Evolutionary conservation across 2,888 invertebrate genomes (phyloP).

Genomic region (Marasmarcha lunaedactyla): DNA sequence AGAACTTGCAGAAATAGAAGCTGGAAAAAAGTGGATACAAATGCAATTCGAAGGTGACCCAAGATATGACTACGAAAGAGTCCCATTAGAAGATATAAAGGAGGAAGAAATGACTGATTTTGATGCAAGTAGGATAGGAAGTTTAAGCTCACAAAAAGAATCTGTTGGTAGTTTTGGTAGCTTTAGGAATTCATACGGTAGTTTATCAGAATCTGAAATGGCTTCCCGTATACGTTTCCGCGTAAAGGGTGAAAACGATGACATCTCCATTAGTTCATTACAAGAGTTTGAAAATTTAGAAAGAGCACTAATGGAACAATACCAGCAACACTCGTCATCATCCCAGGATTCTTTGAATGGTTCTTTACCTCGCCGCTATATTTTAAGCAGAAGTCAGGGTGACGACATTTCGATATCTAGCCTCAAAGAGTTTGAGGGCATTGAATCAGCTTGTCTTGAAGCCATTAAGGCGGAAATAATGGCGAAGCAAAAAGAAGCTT

Average conservation of each 20-base stretch:
- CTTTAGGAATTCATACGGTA: slow-evolving; percentile 89
- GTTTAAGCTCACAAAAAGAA: slow-evolving; percentile 81
- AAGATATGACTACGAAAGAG: slow-evolving; percentile 83
- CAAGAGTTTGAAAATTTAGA: slow-evolving; percentile 96
- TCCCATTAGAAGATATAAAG: slow-evolving; percentile 90
- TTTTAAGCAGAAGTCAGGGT: slow-evolving; percentile 79
- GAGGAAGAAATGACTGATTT: slow-evolving; percentile 92
- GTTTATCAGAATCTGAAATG: slow-evolving; percentile 92
- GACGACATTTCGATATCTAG: slow-evolving; percentile 90
- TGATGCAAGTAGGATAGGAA: slow-evolving; percentile 83
- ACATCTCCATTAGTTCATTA: slow-evolving; percentile 90
- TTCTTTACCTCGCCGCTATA: slow-evolving; percentile 80
- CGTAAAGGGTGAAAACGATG: slow-evolving; percentile 89
- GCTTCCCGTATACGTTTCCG: slow-evolving; percentile 86
- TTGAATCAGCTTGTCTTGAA: slow-evolving; percentile 89
- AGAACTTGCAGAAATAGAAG: slow-evolving; percentile 72
- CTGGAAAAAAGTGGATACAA: slow-evolving; percentile 89
- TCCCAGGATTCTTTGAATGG: slow-evolving; percentile 91
- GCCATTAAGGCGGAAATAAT: slow-evolving; percentile 85
- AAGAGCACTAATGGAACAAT: slow-evolving; percentile 85
- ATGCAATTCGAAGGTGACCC: slow-evolving; percentile 87
- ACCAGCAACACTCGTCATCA: slow-evolving; percentile 77
- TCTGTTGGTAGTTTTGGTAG: slow-evolving; percentile 85
- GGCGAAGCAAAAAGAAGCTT: slow-evolving; percentile 87
- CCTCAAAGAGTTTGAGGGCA: slow-evolving; percentile 91